A percentile compares a stretch with the other conserved stretches of the same genome.
These are phyloP conservation scores for Seison nebaliae DNA, from an alignment of 1,140 invertebrate genomes.

Conservation along the genomic window DNA sequence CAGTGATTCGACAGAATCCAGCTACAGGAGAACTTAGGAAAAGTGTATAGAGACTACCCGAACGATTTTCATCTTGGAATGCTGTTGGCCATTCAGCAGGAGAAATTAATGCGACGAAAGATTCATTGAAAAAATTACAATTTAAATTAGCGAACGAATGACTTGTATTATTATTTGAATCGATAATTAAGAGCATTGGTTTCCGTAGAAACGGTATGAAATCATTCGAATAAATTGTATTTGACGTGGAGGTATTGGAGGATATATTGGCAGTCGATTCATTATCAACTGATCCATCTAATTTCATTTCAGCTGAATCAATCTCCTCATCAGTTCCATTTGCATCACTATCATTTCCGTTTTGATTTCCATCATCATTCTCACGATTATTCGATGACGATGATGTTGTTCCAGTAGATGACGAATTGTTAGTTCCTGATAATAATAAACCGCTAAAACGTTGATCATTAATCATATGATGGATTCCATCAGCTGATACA, in stretches of 20 bases:
- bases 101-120: too few species aligned
- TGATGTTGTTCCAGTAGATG: conserved; percentile 1
- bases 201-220: conserved; percentile 64
- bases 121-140: too few species aligned
- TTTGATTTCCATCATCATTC: not conserved
- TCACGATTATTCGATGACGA: not conserved
- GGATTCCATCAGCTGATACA: conserved; percentile 48
- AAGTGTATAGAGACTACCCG: too few species aligned
- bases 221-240: conserved; percentile 59
- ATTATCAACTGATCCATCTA: not conserved
- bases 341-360: conserved; percentile 1
- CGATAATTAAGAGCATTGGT: conserved; percentile 68
- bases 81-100: too few species aligned
- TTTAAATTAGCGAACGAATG: too few species aligned
- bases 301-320: not conserved
- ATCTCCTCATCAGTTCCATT: conserved; percentile 7
- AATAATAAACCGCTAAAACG: conserved; percentile 7
- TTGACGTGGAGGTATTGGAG: not conserved
- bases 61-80: too few species aligned
- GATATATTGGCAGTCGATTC: not conserved
- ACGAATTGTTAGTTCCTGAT: not conserved
- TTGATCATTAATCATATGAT: conserved; percentile 6
- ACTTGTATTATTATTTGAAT: too few species aligned
- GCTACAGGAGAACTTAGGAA: too few species aligned
- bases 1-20: too few species aligned